These are phyloP conservation scores for Acrobasis suavella DNA, from an alignment of 2,888 invertebrate species.

Conservation along the genomic window DNA sequence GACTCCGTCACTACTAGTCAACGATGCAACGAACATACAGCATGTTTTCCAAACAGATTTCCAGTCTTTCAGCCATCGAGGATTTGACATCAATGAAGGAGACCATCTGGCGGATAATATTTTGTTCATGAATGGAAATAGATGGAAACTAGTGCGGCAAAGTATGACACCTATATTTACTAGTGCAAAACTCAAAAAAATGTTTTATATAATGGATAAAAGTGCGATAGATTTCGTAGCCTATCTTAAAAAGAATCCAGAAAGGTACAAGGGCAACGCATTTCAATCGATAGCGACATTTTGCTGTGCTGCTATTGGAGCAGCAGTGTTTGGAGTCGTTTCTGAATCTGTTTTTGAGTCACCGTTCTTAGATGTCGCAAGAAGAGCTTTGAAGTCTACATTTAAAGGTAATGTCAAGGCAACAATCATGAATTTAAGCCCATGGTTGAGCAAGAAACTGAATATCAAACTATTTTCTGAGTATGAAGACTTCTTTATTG, in stretches of 20 bases:
- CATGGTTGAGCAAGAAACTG: conserved; percentile 29
- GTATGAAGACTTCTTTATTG: conserved; percentile 56
- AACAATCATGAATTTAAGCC: conserved; percentile 29
- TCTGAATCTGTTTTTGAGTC: conserved; percentile 48
- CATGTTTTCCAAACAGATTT: conserved; percentile 49
- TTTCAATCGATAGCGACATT: conserved; percentile 43
- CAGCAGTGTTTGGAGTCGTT: conserved; percentile 39
- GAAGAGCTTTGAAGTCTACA: conserved; percentile 28
- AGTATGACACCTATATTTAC: conserved; percentile 64
- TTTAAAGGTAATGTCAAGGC: conserved; percentile 33
- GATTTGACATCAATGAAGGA: conserved; percentile 40
- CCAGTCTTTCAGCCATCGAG: conserved; percentile 51
- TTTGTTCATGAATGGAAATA: conserved; percentile 47
- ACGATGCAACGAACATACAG: conserved; percentile 47
- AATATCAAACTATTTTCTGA: conserved; percentile 53
- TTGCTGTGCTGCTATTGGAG: conserved; percentile 54
- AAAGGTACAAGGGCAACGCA: conserved; percentile 38
- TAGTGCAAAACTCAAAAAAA: conserved; percentile 57
- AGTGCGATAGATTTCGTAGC: conserved; percentile 53
- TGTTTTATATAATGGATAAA: conserved; percentile 58
- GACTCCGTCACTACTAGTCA: conserved; percentile 43
- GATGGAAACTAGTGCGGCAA: conserved; percentile 64
- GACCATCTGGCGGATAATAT: conserved; percentile 53
- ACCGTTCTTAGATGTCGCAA: conserved; percentile 21
- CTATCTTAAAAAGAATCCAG: conserved; percentile 44